Percentiles rank a stretch among this genome's conserved stretches.
Conservation (phyloP, 2,888 invertebrate genomes). For the Cyclophora punctaria region DNA sequence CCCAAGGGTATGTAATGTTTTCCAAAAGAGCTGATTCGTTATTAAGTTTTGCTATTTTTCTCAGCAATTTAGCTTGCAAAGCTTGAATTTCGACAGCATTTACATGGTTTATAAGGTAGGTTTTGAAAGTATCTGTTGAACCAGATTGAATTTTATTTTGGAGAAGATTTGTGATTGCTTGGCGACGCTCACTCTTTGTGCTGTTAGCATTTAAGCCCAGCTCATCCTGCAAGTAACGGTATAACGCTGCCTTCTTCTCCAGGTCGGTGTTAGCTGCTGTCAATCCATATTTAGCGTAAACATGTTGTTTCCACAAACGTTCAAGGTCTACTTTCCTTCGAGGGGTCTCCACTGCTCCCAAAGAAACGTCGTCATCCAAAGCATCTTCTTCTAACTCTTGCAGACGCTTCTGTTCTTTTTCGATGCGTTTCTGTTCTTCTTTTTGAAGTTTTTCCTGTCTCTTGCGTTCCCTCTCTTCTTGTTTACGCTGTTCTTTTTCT, state of each 20-base stretch:
- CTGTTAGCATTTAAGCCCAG: slow-evolving; percentile 48
- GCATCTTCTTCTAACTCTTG: slow-evolving; percentile 36
- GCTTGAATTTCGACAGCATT: slow-evolving; percentile 46
- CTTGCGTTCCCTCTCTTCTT: slow-evolving; percentile 28
- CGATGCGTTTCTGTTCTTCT: slow-evolving; percentile 33
- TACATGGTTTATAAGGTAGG: slow-evolving; percentile 41
- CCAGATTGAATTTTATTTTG: slow-evolving; percentile 38
- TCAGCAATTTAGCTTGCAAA: slow-evolving; percentile 40
- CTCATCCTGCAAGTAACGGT: slow-evolving; percentile 49
- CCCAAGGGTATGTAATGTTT: slow-evolving; percentile 45
- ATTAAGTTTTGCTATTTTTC: slow-evolving; percentile 50
- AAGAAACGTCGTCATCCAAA: slow-evolving; percentile 22
- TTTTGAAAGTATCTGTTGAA: slow-evolving; percentile 37
- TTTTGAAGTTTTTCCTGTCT: slow-evolving; percentile 35
- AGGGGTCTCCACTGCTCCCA: slow-evolving; percentile 35
- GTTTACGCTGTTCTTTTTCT: slow-evolving; percentile 27
- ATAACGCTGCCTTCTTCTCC: slow-evolving; percentile 45
- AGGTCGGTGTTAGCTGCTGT: slow-evolving; percentile 37
- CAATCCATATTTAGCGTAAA: slow-evolving; percentile 53
- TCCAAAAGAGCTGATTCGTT: slow-evolving; percentile 47
- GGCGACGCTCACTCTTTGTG: slow-evolving; percentile 50
- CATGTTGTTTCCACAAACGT: slow-evolving; percentile 54
- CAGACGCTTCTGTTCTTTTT: slow-evolving; percentile 32
- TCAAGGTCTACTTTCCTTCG: slow-evolving; percentile 44
- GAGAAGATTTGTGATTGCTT: slow-evolving; percentile 49